Evolutionary conservation across 2,888 invertebrate genomes (phyloP), one percentile per base, ranked within the genome.

Genomic region (Archips crataeganus): DNA sequence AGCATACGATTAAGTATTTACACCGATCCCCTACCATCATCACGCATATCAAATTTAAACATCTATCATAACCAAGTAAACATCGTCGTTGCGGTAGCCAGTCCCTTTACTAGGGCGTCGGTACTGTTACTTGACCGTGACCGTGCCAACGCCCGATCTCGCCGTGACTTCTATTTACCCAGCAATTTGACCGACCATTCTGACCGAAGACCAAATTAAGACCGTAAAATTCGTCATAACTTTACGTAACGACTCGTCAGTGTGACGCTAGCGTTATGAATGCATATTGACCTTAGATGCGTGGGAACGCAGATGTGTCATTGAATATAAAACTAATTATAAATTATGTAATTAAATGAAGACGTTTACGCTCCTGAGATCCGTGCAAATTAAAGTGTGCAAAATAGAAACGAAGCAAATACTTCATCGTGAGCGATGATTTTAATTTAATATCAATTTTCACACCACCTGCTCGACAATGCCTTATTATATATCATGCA

Each of bases 71-170:
- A 54, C 32, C 57, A 23, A 57, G 57, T 32, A 32, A 32, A 11
- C 57, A 11, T 15, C 54, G 2, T 6, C 57, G 57, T 32, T 23
- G 8, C 51, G 57, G 23, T 57, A 57, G 57, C 23, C 11, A 36
- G 81, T 80, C 89, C 93, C 89, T 90, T 89, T 87, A 85, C 87
- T 92, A 88, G 93, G 92, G 87, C 93, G 84, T 79, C 80, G 75
- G 77, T 83, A 80, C 93, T 90, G 93, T 93, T 93, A 93, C 66
- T 79, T 84, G 93, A 82, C 93, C 92, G 86, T 93, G 93, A 92
- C 92, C 91, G 88, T 79, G 82, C 80, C 84, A 82, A 78, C 78
- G 80, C 77, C 80, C 86, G 85, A 87, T 89, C 62, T 36, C 11
- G 13, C 60, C 59, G 54, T 71, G 65, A 72, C 70, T 36, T 36